Evolutionary conservation across 2,797 vertebrate species (phyloP).

Genomic region (Thamnophis elegans): DNA sequence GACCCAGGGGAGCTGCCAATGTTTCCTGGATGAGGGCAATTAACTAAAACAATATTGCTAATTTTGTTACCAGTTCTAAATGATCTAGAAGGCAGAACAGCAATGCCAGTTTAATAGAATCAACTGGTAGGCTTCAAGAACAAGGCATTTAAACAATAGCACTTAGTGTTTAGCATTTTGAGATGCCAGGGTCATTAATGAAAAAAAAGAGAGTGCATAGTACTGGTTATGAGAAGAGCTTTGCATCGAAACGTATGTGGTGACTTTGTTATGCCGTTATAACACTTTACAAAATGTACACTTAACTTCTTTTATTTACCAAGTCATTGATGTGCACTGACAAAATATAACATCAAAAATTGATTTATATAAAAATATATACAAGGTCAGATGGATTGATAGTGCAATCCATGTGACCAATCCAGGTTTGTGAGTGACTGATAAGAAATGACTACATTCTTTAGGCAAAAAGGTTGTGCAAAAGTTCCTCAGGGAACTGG

Average conservation of each 20-base stretch:
- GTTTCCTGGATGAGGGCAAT: conserved; percentile 48
- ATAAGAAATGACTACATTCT: conserved; percentile 10
- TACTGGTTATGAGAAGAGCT: background rate
- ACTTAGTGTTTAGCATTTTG: background rate
- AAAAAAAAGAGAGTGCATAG: background rate
- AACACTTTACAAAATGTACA: background rate
- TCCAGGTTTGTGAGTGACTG: conserved; percentile 10
- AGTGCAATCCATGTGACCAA: background rate
- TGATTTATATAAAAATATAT: background rate
- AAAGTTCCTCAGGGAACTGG: background rate
- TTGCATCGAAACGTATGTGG: fast-evolving
- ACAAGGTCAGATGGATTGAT: background rate
- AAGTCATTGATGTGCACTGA: background rate
- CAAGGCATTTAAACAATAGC: conserved; percentile 5
- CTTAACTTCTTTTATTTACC: background rate
- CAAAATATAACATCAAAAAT: background rate
- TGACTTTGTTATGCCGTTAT: background rate
- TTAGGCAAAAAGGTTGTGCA: background rate
- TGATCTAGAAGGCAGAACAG: conserved; percentile 45
- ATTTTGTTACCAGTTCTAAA: conserved; percentile 56
- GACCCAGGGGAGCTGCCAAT: conserved; percentile 24
- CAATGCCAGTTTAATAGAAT: conserved; percentile 19
- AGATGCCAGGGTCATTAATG: background rate
- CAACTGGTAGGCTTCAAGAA: background rate
- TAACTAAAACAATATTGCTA: conserved; percentile 55